Percentiles rank a stretch among this genome's conserved stretches.
These are phyloP conservation scores for Marcusenius ussheri DNA, from an alignment of 2,113 vertebrate genomes.

Conservation along the genomic window DNA sequence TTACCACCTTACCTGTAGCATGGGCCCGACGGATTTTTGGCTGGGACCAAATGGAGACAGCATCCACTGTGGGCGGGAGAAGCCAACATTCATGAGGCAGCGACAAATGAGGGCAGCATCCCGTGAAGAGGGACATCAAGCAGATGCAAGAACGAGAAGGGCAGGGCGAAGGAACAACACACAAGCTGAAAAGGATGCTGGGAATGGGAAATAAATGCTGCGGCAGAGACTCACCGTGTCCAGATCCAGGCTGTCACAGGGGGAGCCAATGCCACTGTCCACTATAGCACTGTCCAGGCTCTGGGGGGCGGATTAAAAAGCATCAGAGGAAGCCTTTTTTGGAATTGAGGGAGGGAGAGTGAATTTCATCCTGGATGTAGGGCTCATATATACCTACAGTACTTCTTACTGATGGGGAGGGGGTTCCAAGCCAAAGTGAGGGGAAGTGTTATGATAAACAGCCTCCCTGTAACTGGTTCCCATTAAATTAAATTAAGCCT, in stretches of 20 bases:
- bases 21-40: slow-evolving; percentile 41
- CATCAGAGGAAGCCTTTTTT: not conserved
- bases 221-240: slow-evolving; percentile 8
- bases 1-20: slow-evolving; percentile 52
- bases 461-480: not conserved
- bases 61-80: slow-evolving; percentile 39
- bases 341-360: not conserved
- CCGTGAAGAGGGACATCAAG: not conserved
- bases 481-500: not conserved
- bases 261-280: slow-evolving; percentile 14
- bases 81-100: not conserved
- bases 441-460: not conserved
- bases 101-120: not conserved
- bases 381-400: not conserved
- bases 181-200: not conserved
- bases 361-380: not conserved
- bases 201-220: not conserved
- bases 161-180: not conserved
- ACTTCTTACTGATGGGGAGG: not conserved
- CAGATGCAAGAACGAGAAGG: not conserved
- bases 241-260: not conserved
- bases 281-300: slow-evolving; percentile 25
- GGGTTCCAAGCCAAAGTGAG: not conserved
- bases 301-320: not conserved
- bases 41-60: slow-evolving; percentile 40